Evolutionary conservation across 2,888 invertebrate species (phyloP).

Genomic region (Antheraea assamensis): DNA sequence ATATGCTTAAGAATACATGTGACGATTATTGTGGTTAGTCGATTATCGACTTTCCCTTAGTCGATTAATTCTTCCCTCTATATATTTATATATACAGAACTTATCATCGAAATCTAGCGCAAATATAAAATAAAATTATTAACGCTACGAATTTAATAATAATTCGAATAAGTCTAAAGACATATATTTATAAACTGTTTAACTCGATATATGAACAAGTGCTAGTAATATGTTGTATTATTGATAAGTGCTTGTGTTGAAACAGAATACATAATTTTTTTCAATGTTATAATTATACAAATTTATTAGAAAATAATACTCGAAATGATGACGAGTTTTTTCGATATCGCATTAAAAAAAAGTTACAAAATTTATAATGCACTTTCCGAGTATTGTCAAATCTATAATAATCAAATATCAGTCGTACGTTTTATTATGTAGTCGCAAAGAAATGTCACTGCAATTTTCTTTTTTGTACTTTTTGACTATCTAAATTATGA

Average conservation of each 20-base stretch:
- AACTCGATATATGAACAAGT: not conserved
- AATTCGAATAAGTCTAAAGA: not conserved
- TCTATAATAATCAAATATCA: not conserved
- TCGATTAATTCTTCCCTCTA: not conserved
- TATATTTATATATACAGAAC: conserved; percentile 10
- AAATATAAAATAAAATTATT: conserved; percentile 26
- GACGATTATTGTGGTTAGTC: conserved; percentile 45
- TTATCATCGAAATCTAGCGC: conserved; percentile 28
- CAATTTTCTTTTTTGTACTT: too few relatives aligned
- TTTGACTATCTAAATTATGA: too few relatives aligned
- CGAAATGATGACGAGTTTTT: too few relatives aligned
- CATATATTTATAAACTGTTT: not conserved
- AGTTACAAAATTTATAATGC: not conserved
- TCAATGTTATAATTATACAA: too few relatives aligned
- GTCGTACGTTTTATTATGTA: not conserved
- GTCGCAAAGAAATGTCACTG: not conserved
- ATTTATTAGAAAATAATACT: too few relatives aligned
- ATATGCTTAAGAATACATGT: conserved; percentile 41
- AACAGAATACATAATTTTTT: too few relatives aligned
- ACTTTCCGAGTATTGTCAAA: not conserved
- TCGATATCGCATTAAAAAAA: too few relatives aligned
- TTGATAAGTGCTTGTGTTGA: not conserved
- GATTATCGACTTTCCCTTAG: not conserved
- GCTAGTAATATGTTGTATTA: not conserved
- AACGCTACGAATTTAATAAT: not conserved